Base-by-base conservation (phyloP, 1,140 invertebrate genomes). In the Ptiloglossa arizonensis region DNA sequence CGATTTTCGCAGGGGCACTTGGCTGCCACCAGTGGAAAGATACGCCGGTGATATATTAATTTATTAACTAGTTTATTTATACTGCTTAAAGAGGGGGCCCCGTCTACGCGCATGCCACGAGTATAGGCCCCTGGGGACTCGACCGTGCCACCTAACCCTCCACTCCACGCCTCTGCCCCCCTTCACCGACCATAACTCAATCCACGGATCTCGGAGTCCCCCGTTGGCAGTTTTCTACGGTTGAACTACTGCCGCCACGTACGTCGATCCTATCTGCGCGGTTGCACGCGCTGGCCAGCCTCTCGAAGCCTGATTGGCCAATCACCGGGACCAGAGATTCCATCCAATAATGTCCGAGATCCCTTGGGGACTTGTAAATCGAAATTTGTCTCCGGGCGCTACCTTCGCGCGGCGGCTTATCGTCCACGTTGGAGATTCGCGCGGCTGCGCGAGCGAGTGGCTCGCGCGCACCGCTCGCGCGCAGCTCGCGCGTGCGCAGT, bases 1-100 rank as follows among this genome's bases (percentile, higher is more conserved):
- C 80, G 83, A 85, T 88, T 90, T 87, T 88, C 84, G 87, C 88
- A 84, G 84, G 80, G 82, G 86, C 87, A 81, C 66, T 81, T 71
- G 48, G 70, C 79, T 77, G 83, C 85, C 80, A 79, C 80, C 59
- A 66, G 83, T 62, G 50, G 60, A 59, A 87, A 83, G 79, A 89
- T 83, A 76, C 79, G 41, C 72, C 83, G 77, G 82, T 88, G 89
- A 91, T 90, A 88, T 89, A 91, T 91, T 91, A 91, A 89, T 89
- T 90, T 88, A 91, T 89, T 87, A 88, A 87, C 84, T 88, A 88
- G 85, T 88, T 89, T 90, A 90, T 88, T 90, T 88, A 89, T 90
- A 82, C 78, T 72, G 76, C 82, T 80, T 85, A 85, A 86, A 80
- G 74, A 77, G 80, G n/a, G n/a, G n/a, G 41, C 59, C 59, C 80